phyloP scores from a whole-genome alignment of 2,888 invertebrate species.

The Lottia scabra region DNA sequence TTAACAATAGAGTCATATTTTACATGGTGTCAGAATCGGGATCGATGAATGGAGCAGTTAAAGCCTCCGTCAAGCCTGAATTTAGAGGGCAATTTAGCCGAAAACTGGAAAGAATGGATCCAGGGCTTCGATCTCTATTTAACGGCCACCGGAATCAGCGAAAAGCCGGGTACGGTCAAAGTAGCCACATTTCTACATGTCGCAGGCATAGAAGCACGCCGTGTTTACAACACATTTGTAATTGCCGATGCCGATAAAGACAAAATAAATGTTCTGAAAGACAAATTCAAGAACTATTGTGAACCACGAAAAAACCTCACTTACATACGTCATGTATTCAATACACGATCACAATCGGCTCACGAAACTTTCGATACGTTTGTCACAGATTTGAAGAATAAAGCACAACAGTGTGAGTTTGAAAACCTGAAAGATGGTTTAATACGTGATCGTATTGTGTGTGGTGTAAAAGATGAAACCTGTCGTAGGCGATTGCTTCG shows the following conservation, averaged over 20 bases:
- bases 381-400: slow-evolving; percentile 4
- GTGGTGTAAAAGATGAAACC: slow-evolving; percentile 15
- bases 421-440: slow-evolving; percentile 8
- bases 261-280: not conserved
- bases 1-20: too few relatives aligned
- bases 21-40: too few relatives aligned
- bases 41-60: not conserved
- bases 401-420: slow-evolving; percentile 13
- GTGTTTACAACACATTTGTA: not conserved
- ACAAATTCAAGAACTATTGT: not conserved
- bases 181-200: not conserved
- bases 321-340: slow-evolving; percentile 14
- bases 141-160: not conserved
- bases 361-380: slow-evolving; percentile 15
- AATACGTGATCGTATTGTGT: slow-evolving; percentile 16
- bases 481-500: not conserved
- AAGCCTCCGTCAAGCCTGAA: not conserved
- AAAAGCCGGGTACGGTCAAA: not conserved
- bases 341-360: slow-evolving; percentile 5
- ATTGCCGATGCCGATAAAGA: not conserved
- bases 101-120: not conserved
- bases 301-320: slow-evolving; percentile 12
- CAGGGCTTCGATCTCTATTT: not conserved
- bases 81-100: not conserved
- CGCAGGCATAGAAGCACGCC: not conserved